Conservation (phyloP, 2,888 invertebrate genomes). For the Clusia tigrina region DNA sequence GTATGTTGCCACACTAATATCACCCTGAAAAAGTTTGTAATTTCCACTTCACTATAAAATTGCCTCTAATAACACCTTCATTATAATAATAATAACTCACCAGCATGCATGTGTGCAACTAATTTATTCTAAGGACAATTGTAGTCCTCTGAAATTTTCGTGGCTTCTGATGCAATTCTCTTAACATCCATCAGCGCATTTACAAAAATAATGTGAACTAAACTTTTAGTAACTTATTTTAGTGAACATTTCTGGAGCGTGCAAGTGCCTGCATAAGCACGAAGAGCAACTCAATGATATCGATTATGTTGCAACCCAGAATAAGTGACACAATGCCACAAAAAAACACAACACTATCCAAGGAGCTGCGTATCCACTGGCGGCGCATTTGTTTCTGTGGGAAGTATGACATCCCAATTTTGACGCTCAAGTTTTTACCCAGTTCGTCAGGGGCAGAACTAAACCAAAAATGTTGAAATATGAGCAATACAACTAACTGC, state of each 20-base stretch:
- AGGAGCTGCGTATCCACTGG: not conserved
- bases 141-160: no score
- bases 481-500: no score
- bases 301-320: not conserved
- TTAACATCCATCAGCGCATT: not conserved
- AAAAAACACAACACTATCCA: not conserved
- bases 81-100: no score
- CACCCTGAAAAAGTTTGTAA: no score
- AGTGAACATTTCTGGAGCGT: not conserved
- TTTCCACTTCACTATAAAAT: no score
- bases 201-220: not conserved
- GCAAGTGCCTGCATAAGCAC: not conserved
- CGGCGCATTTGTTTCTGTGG: not conserved
- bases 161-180: no score
- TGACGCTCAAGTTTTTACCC: not conserved
- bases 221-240: not conserved
- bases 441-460: not conserved
- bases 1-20: no score
- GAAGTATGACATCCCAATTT: not conserved
- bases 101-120: no score
- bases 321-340: not conserved
- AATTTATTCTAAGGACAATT: no score
- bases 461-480: not conserved
- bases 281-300: not conserved
- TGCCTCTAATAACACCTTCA: no score